phyloP scores from a whole-genome alignment of 2,113 vertebrate genomes.

The Neogale vison region DNA sequence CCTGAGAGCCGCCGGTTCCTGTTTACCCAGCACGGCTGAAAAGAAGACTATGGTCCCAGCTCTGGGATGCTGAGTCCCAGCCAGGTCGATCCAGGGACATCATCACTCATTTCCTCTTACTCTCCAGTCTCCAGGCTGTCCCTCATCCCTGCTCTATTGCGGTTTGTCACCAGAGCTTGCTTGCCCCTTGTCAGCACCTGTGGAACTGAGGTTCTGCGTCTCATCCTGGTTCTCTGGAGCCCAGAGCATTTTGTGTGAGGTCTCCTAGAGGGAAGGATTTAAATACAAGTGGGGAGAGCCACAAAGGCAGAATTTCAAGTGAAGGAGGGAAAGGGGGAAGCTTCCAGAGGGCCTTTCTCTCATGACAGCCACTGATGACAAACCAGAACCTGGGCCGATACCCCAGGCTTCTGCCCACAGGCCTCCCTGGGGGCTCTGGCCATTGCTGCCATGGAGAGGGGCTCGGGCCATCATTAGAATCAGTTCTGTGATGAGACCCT shows the following conservation, averaged over 20 bases:
- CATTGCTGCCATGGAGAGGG: not conserved
- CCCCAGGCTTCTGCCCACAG: not conserved
- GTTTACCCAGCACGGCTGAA: not conserved
- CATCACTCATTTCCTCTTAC: not conserved
- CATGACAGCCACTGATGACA: not conserved
- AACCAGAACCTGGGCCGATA: not conserved
- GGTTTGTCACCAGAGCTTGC: not conserved
- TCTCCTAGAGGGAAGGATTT: not conserved
- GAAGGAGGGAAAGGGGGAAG: rapidly evolving
- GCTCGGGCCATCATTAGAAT: not conserved
- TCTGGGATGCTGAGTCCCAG: not conserved
- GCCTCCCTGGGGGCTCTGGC: not conserved
- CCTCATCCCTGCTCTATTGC: not conserved
- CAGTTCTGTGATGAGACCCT: not conserved
- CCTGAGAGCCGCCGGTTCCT: rapidly evolving
- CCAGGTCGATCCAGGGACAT: not conserved
- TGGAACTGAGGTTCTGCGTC: not conserved
- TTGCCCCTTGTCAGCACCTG: no score
- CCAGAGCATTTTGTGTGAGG: not conserved
- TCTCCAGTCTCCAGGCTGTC: not conserved
- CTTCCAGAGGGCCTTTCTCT: not conserved
- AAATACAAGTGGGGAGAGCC: not conserved
- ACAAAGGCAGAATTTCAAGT: not conserved
- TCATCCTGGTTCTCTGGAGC: not conserved
- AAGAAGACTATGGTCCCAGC: not conserved